A percentile compares a stretch with the other conserved stretches of the same genome.
These are phyloP conservation scores for Harpalus rubripes DNA, from an alignment of 2,888 invertebrate species.

Conservation along the genomic window DNA sequence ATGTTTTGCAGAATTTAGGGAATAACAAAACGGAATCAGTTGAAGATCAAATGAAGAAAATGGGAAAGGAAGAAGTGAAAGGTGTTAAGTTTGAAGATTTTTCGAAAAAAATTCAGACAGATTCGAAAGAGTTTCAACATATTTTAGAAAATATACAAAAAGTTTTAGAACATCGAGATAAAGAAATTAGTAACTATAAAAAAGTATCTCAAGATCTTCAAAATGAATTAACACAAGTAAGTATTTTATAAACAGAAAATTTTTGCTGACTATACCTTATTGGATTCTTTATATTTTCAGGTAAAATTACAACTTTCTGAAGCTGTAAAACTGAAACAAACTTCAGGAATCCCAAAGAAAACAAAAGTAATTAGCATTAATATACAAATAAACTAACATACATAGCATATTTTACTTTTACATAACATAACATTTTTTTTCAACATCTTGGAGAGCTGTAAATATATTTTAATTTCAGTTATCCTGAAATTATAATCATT, in stretches of 20 bases:
- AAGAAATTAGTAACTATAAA: conserved; percentile 68
- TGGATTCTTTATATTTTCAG: conserved; percentile 13
- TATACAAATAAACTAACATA: not conserved
- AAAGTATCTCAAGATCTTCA: conserved; percentile 69
- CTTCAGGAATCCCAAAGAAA: conserved; percentile 51
- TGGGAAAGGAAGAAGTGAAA: conserved; percentile 69
- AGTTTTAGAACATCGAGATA: conserved; percentile 68
- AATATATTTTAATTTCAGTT: conserved; percentile 16
- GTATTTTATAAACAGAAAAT: no score
- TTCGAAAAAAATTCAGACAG: conserved; percentile 72
- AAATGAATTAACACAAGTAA: conserved; percentile 67
- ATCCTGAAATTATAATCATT: not conserved
- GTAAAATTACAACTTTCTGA: conserved; percentile 39
- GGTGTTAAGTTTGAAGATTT: conserved; percentile 73
- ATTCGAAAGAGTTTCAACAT: conserved; percentile 69
- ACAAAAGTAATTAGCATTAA: conserved; percentile 49
- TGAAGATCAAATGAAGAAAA: conserved; percentile 68
- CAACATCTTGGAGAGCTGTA: conserved; percentile 11
- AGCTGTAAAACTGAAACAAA: conserved; percentile 6
- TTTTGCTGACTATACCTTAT: not conserved
- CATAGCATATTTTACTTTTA: not conserved
- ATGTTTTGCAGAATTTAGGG: conserved; percentile 36
- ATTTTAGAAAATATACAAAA: conserved; percentile 68
- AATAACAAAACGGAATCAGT: conserved; percentile 68
- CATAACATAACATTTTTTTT: conserved; percentile 12